phyloP scores from a whole-genome alignment of 1,140 invertebrate species.

The Babylonia areolata region DNA sequence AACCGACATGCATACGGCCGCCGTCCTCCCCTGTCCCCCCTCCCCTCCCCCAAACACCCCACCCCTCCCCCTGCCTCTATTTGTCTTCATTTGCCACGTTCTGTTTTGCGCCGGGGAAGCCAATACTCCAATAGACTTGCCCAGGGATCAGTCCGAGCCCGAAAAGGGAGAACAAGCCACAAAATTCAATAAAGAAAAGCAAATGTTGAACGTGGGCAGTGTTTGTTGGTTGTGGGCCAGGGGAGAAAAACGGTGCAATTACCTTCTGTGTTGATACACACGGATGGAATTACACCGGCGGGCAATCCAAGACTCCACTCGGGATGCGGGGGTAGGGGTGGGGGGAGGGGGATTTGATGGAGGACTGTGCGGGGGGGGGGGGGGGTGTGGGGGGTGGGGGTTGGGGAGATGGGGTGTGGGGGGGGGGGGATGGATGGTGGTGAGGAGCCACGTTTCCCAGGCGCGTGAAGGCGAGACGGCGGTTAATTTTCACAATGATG shows the following conservation, averaged over 20 bases:
- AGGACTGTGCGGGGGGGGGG: too few relatives aligned
- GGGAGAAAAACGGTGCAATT: conserved; percentile 16
- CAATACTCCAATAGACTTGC: not conserved
- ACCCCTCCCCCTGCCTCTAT: too few relatives aligned
- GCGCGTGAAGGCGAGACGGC: not conserved
- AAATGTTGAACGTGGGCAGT: conserved; percentile 12
- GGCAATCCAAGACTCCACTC: not conserved
- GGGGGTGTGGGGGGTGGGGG: too few relatives aligned
- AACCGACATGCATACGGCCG: not conserved
- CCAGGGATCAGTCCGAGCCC: too few relatives aligned
- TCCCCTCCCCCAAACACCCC: too few relatives aligned
- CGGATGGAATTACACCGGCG: not conserved
- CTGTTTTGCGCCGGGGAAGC: not conserved
- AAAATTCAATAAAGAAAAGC: not conserved
- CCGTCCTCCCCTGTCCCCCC: not conserved
- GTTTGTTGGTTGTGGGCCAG: not conserved
- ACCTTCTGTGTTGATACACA: conserved; percentile 18
- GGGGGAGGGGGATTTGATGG: too few relatives aligned
- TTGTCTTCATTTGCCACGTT: conserved; percentile 16
- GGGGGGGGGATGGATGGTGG: too few relatives aligned
- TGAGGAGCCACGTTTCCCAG: not conserved
- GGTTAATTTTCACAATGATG: conserved; percentile 10
- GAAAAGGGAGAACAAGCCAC: not conserved
- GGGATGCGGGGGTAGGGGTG: not conserved
- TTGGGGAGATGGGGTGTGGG: too few relatives aligned